These are phyloP conservation scores for Oncorhynchus mykiss DNA, from an alignment of 2,113 vertebrate genomes.

Conservation along the genomic window DNA sequence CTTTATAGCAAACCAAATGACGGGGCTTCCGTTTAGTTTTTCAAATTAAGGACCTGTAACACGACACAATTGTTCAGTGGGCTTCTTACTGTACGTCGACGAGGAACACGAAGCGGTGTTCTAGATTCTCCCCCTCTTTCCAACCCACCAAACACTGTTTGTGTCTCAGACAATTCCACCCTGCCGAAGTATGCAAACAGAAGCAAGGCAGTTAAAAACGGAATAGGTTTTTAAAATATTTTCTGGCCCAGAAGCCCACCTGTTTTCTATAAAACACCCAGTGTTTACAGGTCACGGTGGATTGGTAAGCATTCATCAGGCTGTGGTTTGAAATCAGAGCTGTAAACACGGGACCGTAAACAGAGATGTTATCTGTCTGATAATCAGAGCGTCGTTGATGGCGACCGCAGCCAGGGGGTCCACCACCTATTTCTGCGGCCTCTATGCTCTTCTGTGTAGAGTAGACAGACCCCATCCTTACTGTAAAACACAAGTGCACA, in stretches of 20 bases:
- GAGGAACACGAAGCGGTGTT: conserved; percentile 1
- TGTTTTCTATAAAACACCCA: conserved; percentile 59
- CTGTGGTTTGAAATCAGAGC: conserved; percentile 51
- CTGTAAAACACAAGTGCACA: too few species aligned
- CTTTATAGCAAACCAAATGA: too few species aligned
- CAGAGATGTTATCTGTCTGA: conserved; percentile 26
- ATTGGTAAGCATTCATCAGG: conserved; percentile 37
- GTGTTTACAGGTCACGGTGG: conserved; percentile 54
- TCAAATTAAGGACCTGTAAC: too few species aligned
- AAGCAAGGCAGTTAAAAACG: conserved; percentile 4
- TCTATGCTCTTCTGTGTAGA: too few species aligned
- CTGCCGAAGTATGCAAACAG: conserved; percentile 28
- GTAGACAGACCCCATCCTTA: too few species aligned
- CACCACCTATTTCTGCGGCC: too few species aligned
- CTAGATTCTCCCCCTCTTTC: conserved; percentile 26
- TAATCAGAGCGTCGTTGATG: not conserved
- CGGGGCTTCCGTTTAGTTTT: too few species aligned
- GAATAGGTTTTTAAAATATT: not conserved
- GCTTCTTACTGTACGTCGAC: too few species aligned
- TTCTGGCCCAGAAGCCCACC: conserved; percentile 42
- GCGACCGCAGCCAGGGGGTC: too few species aligned
- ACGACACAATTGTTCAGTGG: too few species aligned
- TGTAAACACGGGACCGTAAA: conserved; percentile 51
- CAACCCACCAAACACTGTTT: conserved; percentile 34
- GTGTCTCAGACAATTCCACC: conserved; percentile 31